phyloP scores from a whole-genome alignment of 2,797 vertebrate genomes.

The Lemur catta region DNA sequence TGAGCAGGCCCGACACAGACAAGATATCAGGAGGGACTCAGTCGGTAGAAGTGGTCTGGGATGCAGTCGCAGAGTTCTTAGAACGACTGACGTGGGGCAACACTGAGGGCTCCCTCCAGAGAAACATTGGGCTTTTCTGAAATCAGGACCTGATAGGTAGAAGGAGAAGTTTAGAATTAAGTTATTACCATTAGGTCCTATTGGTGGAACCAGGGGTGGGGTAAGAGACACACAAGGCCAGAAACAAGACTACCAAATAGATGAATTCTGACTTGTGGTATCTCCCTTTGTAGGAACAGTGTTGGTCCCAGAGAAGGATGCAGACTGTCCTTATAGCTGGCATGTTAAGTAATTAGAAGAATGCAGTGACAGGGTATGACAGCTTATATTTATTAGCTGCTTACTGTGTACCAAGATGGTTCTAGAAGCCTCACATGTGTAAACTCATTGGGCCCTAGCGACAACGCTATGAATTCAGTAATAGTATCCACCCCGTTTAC shows the following conservation, averaged over 20 bases:
- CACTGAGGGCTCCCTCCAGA: fast-evolving
- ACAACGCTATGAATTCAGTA: background rate
- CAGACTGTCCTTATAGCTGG: background rate
- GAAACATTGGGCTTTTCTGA: background rate
- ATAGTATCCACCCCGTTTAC: background rate
- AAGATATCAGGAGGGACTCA: background rate
- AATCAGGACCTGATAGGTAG: background rate
- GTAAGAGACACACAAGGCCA: background rate
- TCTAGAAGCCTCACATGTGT: background rate
- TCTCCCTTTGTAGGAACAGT: background rate
- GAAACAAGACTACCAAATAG: background rate
- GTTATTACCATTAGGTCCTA: background rate
- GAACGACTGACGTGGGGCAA: background rate
- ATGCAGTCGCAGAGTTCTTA: background rate
- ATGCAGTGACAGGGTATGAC: background rate
- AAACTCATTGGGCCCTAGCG: background rate
- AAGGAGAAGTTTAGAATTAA: background rate
- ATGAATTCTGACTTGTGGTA: background rate
- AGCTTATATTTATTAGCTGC: background rate
- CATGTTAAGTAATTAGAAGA: background rate
- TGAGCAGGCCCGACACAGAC: background rate
- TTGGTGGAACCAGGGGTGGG: background rate
- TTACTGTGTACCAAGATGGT: background rate
- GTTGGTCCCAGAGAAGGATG: background rate
- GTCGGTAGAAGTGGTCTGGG: background rate